These are phyloP conservation scores for Melanogrammus aeglefinus DNA, from an alignment of 2,797 vertebrate genomes.

Conservation along the genomic window DNA sequence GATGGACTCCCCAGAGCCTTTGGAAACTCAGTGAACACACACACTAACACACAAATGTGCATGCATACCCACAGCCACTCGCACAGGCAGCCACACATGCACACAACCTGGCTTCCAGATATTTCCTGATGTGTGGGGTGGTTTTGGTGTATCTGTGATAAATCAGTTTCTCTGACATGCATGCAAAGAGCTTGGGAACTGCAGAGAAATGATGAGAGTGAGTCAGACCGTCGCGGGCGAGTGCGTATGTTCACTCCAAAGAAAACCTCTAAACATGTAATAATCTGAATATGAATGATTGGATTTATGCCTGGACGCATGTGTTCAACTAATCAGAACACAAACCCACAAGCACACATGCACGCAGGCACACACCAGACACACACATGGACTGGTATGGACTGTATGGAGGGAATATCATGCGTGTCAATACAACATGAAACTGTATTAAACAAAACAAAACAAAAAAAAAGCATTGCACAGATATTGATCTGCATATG, in stretches of 20 bases:
- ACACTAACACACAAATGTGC: background rate
- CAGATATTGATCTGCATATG: background rate
- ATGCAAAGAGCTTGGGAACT: constrained; percentile 54
- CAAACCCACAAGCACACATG: background rate
- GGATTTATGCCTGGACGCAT: no score
- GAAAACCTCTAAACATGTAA: background rate
- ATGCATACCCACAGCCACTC: background rate
- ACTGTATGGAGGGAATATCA: background rate
- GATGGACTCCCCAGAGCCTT: background rate
- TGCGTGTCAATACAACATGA: background rate
- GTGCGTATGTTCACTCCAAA: background rate
- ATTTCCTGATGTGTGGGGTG: constrained; percentile 47
- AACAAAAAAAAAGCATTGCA: background rate
- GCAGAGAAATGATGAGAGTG: constrained; percentile 30
- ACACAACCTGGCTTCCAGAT: background rate
- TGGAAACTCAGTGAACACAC: background rate
- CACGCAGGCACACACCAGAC: no score
- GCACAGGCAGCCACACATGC: background rate
- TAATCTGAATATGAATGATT: no score
- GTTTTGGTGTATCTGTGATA: constrained; percentile 44
- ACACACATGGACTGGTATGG: no score
- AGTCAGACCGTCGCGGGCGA: constrained; percentile 35
- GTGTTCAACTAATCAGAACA: background rate
- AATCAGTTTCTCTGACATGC: constrained; percentile 53
- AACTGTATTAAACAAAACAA: background rate